Percentiles rank a stretch among this genome's conserved stretches.
phyloP scores from a whole-genome alignment of 2,888 invertebrate genomes.

The Synergus laeviventris region DNA sequence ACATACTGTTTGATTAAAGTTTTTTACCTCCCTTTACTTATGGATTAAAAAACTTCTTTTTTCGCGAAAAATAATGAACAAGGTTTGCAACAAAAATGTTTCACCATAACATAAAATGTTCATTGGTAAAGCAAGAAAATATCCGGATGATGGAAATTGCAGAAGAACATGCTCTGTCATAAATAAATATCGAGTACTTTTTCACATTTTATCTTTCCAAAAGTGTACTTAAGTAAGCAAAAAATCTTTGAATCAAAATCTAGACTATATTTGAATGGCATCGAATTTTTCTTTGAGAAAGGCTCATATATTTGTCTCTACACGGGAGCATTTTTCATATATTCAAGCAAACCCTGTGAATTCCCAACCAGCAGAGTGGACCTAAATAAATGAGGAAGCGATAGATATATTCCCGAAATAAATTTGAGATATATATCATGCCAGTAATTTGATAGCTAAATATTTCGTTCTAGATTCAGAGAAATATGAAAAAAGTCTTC shows the following conservation, averaged over 20 bases:
- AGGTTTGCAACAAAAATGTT: no score
- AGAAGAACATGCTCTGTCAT: neutral
- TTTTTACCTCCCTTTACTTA: no score
- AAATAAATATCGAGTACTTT: neutral
- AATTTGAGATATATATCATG: neutral
- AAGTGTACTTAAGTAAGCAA: no score
- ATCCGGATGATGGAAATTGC: neutral
- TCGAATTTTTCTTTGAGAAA: conserved; percentile 14
- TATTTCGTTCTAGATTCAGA: neutral
- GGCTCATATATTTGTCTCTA: neutral
- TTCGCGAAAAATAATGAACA: no score
- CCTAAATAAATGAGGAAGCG: neutral
- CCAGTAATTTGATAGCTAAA: neutral
- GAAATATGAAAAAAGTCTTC: neutral
- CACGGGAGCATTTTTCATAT: neutral
- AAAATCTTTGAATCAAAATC: conserved; percentile 2
- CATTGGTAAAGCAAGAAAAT: neutral
- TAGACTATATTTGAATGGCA: neutral
- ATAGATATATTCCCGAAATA: conserved; percentile 8
- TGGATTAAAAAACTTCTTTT: no score
- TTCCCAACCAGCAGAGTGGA: neutral
- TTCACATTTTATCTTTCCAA: no score
- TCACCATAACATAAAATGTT: neutral
- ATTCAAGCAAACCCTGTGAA: conserved; percentile 12
- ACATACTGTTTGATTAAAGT: no score